A percentile compares a stretch with the other conserved stretches of the same genome.
phyloP scores from a whole-genome alignment of 2,113 vertebrate genomes.

The Engraulis encrasicolus region DNA sequence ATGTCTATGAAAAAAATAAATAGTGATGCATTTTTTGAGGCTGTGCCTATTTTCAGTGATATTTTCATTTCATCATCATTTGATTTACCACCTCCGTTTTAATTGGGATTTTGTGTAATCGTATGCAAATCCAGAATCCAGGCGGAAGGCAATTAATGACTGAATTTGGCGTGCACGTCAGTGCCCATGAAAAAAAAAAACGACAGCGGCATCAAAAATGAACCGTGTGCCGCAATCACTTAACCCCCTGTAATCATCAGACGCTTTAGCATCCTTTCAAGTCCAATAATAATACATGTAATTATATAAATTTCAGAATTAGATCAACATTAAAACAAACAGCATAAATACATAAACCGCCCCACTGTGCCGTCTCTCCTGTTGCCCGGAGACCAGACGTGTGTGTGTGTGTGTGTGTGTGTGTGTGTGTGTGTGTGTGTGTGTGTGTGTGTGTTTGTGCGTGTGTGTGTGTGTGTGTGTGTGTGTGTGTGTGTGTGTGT shows the following conservation, averaged over 20 bases:
- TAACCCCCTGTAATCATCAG: slow-evolving; percentile 52
- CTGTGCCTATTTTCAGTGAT: background rate
- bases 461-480: no score
- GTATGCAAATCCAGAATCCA: slow-evolving; percentile 61
- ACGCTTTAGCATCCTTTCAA: slow-evolving; percentile 47
- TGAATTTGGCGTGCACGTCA: slow-evolving; percentile 58
- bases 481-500: no score
- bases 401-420: no score
- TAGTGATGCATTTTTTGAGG: slow-evolving; percentile 13
- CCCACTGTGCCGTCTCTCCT: slow-evolving; percentile 16
- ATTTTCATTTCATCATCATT: slow-evolving; percentile 37
- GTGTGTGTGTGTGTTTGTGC: no score
- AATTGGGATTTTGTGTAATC: slow-evolving; percentile 60
- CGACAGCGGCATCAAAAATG: slow-evolving; percentile 55
- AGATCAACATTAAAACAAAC: slow-evolving; percentile 42
- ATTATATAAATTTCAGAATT: slow-evolving; percentile 42
- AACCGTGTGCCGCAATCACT: slow-evolving; percentile 45
- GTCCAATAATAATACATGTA: slow-evolving; percentile 42
- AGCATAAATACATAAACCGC: slow-evolving; percentile 40
- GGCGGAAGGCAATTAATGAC: slow-evolving; percentile 59
- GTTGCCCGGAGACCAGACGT: slow-evolving; percentile 53
- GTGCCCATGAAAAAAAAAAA: slow-evolving; percentile 63
- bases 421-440: no score
- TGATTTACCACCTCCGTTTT: slow-evolving; percentile 49
- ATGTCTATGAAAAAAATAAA: background rate